Evolutionary conservation across 2,888 invertebrate species (phyloP), one percentile per base, ranked within the genome.

Genomic region (Quadriops clusia): DNA sequence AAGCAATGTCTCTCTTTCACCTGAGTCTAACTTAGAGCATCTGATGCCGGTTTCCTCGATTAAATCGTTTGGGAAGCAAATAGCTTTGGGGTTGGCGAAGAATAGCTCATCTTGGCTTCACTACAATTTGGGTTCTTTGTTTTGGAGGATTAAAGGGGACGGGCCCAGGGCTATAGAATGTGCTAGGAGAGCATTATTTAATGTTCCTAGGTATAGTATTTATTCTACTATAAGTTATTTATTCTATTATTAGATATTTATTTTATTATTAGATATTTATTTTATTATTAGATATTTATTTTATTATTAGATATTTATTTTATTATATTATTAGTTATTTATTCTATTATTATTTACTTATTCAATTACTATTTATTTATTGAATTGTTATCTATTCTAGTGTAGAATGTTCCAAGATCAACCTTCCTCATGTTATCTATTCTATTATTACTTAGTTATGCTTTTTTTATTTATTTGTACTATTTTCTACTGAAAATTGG

Each of bases 121-220:
- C 51, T 77, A 82, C 48, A 82, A 83, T 53, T 67, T 84, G 58
- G 85, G 81, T 17, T 72, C 82, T 2, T 66, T 82, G 42, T 85
- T 75, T 59, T 86, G 85, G 85, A 64, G 83, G 40, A 70, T 77
- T 1, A 69, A 70, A 47, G 85, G 84, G 8, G 70, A 79, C 49
- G 74, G 79, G 2, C 68, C 70, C n/a, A 74, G 77, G 45, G 82
- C 84, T n/a, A 59, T 85, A 30, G 83, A 86, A 48, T 86, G 86
- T 58, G 69, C 77, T 33, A 66, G 84, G 17, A 61, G 82, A 35
- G 80, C 85, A 14, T 67, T 86, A 30, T 75, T 80, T 54, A 75
- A 71, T 60, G 76, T 79, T 30, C 79, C 82, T 25, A 72, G 76
- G 81, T 49, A 43, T 28, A 33, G 28, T 30, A 17, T 14, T 28